phyloP scores from a whole-genome alignment of 2,113 vertebrate genomes.

The Chloropsis cyanopogon region DNA sequence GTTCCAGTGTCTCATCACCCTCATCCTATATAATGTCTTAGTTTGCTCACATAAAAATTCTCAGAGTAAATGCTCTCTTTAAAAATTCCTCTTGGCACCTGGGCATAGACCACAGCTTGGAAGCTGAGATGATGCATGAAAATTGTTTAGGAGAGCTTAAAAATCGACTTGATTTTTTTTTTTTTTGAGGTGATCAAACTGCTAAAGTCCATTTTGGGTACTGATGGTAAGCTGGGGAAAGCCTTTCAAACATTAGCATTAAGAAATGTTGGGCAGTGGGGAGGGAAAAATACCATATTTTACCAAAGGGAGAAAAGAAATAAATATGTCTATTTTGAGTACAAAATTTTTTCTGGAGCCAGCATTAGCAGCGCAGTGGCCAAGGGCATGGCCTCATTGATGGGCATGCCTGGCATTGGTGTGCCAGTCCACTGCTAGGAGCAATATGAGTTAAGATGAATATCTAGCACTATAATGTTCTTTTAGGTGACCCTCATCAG shows the following conservation, averaged over 20 bases:
- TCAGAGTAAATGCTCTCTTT: too few species aligned
- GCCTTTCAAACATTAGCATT: not conserved
- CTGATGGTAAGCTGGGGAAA: not conserved
- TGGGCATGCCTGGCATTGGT: not conserved
- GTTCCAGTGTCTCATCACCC: too few species aligned
- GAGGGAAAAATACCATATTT: not conserved
- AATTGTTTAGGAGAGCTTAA: too few species aligned
- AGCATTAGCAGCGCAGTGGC: not conserved
- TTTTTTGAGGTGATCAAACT: too few species aligned
- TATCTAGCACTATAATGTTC: not conserved
- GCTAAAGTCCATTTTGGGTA: not conserved
- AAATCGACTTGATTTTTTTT: too few species aligned
- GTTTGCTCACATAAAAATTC: too few species aligned
- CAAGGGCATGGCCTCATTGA: not conserved
- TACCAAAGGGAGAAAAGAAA: not conserved
- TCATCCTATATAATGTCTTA: too few species aligned
- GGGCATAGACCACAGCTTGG: too few species aligned
- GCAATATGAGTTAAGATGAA: not conserved
- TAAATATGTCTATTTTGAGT: not conserved
- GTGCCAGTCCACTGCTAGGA: not conserved
- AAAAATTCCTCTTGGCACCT: too few species aligned
- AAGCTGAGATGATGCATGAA: too few species aligned
- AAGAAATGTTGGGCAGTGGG: not conserved
- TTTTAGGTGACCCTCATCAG: not conserved
- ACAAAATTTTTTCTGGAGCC: not conserved